Evolutionary conservation across 2,113 vertebrate species (phyloP), one percentile per base, ranked within the genome.

Genomic region (Lucifuga dentata): DNA sequence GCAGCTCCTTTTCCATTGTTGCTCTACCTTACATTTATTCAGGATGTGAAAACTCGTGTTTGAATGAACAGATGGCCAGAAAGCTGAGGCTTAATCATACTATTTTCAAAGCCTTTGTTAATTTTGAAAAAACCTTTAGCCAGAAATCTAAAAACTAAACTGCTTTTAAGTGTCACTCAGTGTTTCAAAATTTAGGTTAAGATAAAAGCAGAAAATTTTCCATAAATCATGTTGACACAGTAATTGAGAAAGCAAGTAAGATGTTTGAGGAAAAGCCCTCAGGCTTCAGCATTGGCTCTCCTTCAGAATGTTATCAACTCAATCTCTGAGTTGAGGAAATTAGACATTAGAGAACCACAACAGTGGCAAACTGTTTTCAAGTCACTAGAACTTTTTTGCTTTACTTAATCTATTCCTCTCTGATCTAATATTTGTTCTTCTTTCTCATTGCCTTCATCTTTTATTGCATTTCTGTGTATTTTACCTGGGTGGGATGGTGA

Each of bases 201-300:
- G 63, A 70, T 45, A 38, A 65, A 57, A 20, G 8, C 15, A 53
- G 59, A 24, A 57, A 45, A 8, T 11, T 73, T 43, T 66, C 66
- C 41, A 64, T 79, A 82, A 80, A 90, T 88, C 79, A 84, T 44
- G 46, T 1, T 87, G 85, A 86, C 83, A 77, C 8, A 43, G 15
- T 87, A 87, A 87, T 88, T 87, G 78, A 86, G 49, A 75, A 57
- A 71, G 56, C 62, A 26, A 5, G 39, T 38, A 33, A n/a, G 38
- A 61, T 81, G 60, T 73, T 46, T 44, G 32, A 52, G 44, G 1
- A 33, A 33, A 48, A 16, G 40, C 58, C 84, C 71, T 63, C 44
- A 1, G 78, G 83, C 76, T 40, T 2, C 21, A 17, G 44, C 56
- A 35, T 62, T 23, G 70, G 80, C 70, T 85, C 78, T 80, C 40